These are phyloP conservation scores for Cepaea nemoralis DNA, from an alignment of 1,140 invertebrate species.

Conservation along the genomic window DNA sequence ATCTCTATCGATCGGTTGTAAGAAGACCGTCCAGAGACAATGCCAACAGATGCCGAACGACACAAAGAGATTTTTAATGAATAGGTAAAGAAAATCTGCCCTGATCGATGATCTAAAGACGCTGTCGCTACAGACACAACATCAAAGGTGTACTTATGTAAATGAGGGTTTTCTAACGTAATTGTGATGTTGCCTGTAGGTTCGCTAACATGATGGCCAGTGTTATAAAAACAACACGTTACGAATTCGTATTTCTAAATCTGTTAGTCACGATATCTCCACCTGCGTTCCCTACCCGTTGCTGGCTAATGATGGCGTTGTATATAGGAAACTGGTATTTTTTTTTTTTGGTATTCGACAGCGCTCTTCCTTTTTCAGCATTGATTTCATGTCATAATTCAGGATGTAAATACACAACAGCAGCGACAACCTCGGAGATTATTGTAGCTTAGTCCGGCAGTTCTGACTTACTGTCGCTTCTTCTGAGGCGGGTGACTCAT, in stretches of 20 bases:
- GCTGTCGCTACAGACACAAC: neutral
- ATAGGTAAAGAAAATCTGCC: conserved; percentile 26
- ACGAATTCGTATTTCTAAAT: neutral
- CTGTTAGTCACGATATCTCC: neutral
- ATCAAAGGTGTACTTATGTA: conserved; percentile 12
- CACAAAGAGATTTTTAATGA: conserved; percentile 31
- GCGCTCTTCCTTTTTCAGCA: neutral
- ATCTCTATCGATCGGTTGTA: conserved; percentile 11
- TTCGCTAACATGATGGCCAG: neutral
- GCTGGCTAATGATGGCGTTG: neutral
- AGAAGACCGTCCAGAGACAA: conserved; percentile 16
- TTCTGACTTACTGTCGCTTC: too few relatives aligned
- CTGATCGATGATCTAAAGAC: neutral
- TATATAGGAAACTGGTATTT: neutral
- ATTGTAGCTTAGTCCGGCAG: too few relatives aligned
- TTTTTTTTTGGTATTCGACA: too few relatives aligned
- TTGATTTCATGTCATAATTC: neutral
- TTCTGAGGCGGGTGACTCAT: too few relatives aligned
- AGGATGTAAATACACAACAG: neutral
- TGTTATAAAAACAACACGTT: neutral
- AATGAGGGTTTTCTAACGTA: conserved; percentile 6
- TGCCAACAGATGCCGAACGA: conserved; percentile 10
- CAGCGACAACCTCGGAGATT: too few relatives aligned
- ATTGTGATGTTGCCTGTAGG: neutral
- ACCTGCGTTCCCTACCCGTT: neutral